phyloP scores from a whole-genome alignment of 1,140 invertebrate species.

The Aphelinus certus region DNA sequence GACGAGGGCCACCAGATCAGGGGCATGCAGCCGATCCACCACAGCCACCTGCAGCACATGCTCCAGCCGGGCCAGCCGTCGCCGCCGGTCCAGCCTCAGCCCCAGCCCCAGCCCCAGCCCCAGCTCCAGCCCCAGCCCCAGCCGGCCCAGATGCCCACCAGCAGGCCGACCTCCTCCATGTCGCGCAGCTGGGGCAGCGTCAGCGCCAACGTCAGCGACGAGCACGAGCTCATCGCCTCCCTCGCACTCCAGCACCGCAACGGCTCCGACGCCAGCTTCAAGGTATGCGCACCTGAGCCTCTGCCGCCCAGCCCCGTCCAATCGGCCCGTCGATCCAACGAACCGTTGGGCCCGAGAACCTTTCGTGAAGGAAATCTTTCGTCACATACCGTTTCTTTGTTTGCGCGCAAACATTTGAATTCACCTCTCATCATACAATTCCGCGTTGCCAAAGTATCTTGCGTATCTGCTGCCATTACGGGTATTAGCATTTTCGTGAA shows the following conservation, averaged over 20 bases:
- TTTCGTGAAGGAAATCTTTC: too few relatives aligned
- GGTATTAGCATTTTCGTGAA: too few relatives aligned
- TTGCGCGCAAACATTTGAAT: too few relatives aligned
- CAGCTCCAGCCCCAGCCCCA: slow-evolving; percentile 49
- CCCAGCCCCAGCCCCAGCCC: slow-evolving; percentile 40
- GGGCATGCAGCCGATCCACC: slow-evolving; percentile 48
- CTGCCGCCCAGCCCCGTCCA: neutral
- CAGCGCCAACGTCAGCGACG: slow-evolving; percentile 65
- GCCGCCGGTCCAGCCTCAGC: slow-evolving; percentile 63
- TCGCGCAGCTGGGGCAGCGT: slow-evolving; percentile 69
- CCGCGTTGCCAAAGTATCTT: too few relatives aligned
- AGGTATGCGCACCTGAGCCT: slow-evolving; percentile 66
- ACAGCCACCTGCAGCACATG: slow-evolving; percentile 45
- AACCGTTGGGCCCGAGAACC: too few relatives aligned
- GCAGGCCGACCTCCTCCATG: slow-evolving; percentile 65
- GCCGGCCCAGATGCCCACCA: slow-evolving; percentile 59
- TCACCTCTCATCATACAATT: too few relatives aligned
- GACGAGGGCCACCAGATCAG: slow-evolving; percentile 57
- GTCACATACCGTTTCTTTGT: too few relatives aligned
- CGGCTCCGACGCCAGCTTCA: slow-evolving; percentile 86
- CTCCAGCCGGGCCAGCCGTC: slow-evolving; percentile 46
- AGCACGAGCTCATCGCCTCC: slow-evolving; percentile 71
- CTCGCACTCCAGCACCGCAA: slow-evolving; percentile 77
- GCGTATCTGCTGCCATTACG: too few relatives aligned
- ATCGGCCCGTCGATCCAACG: too few relatives aligned